Evolutionary conservation across 1,140 invertebrate species (phyloP), one percentile per base, ranked within the genome.

Genomic region (Glomeris maerens): DNA sequence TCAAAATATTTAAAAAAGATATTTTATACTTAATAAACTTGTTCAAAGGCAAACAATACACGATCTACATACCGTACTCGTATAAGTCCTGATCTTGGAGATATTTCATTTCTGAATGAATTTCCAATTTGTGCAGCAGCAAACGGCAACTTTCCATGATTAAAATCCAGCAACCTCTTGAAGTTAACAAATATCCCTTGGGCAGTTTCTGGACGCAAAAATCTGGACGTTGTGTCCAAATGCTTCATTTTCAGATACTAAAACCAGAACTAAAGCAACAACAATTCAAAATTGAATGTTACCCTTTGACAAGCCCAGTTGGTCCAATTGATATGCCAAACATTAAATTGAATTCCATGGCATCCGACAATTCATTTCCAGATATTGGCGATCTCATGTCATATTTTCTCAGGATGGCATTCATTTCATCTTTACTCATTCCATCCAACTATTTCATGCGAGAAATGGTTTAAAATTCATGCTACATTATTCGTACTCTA

Each of bases 121-220:
- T 94, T 92, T 23, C 95, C 90, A 55, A 96, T 94, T 72, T 98
- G 94, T 7, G 96, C 94, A 51, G 89, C 93, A 54, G 94, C 94
- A 74, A 99, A 99, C 40, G 96, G 96, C 10, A 99, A 66, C 59
- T 79, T 80, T 1, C 92, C 92, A 67, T 96, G 89, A 68, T 98
- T 98, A 64, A 98, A 98, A 66, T 96, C 92, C 29, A 99, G 64
- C 2, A 98, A 70, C 21, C 94, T 72, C 67, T 96, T 95, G 62
- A 98, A 99, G 67, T 99, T 99, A 0, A 98, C 94, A 72, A 99
- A 99, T 50, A 99, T 98, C 23, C 95, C 95, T 69, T 99, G 96
- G 2, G 95, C 95, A 22, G 95, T 98, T 74, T 99, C 96, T 25
- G 95, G 95, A 57, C 95, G 77, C 0, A 98, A 71, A 63, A 83